A percentile compares a stretch with the other conserved stretches of the same genome.
Evolutionary conservation across 2,113 vertebrate species (phyloP).

Genomic region (Seriola dumerili): DNA sequence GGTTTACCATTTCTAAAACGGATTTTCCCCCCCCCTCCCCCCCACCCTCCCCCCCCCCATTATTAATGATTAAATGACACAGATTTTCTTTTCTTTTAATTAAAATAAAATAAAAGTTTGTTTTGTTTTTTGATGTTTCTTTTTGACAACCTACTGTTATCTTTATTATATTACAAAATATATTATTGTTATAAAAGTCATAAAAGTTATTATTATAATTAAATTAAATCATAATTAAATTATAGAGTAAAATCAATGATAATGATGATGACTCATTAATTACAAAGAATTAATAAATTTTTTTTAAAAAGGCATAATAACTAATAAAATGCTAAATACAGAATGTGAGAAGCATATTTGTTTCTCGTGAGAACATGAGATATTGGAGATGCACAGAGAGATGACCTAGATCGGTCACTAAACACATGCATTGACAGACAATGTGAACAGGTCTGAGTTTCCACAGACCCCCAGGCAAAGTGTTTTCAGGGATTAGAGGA

Average conservation of each 20-base stretch:
- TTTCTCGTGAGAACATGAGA: not conserved
- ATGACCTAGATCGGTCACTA: conserved; percentile 55
- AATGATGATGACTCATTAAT: not conserved
- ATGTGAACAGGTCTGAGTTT: conserved; percentile 26
- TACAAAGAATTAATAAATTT: not conserved
- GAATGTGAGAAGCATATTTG: not conserved
- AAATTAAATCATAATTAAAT: not conserved
- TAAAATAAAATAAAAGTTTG: not conserved
- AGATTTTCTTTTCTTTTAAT: not conserved
- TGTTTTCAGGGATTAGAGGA: not conserved
- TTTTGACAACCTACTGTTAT: not conserved
- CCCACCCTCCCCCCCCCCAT: not conserved
- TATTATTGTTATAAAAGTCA: too few species aligned
- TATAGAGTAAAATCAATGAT: not conserved
- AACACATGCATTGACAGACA: conserved; percentile 39
- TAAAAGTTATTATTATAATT: too few species aligned
- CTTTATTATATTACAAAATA: not conserved
- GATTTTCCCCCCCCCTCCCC: not conserved
- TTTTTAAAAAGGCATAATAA: not conserved
- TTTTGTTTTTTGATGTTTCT: not conserved
- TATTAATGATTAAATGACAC: not conserved
- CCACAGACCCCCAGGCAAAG: not conserved
- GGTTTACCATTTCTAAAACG: not conserved
- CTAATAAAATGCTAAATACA: not conserved
- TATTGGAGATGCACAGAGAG: conserved; percentile 11